Evolutionary conservation across 2,113 vertebrate genomes (phyloP).

Genomic region (Leptobrachium leishanense): DNA sequence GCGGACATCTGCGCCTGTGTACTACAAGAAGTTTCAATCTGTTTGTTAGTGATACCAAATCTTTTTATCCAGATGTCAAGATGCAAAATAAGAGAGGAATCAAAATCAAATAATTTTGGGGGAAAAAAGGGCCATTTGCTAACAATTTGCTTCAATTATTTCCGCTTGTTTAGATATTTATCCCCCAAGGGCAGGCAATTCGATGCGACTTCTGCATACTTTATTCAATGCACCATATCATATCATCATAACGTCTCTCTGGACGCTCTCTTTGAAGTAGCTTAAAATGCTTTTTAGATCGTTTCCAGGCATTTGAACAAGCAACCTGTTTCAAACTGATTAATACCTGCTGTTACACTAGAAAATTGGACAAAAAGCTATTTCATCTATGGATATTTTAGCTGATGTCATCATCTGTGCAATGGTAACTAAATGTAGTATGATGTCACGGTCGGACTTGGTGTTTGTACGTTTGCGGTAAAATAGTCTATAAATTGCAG

Average conservation of each 20-base stretch:
- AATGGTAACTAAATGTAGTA: constrained; percentile 14
- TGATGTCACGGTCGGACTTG: too few species aligned
- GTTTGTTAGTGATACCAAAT: too few species aligned
- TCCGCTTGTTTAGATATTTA: too few species aligned
- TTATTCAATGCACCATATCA: constrained; percentile 39
- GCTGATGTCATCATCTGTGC: constrained; percentile 11
- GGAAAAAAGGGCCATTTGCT: background rate
- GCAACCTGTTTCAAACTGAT: constrained; percentile 36
- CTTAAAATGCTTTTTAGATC: constrained; percentile 36
- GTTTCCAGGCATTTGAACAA: constrained; percentile 38
- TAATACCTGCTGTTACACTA: constrained; percentile 35
- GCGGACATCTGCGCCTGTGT: too few species aligned
- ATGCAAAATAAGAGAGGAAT: background rate
- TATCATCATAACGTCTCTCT: constrained; percentile 16
- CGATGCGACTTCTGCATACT: constrained; percentile 35
- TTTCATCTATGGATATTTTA: constrained; percentile 10
- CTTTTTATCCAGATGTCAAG: too few species aligned
- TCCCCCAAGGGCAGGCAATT: constrained; percentile 27
- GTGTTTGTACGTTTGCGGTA: too few species aligned
- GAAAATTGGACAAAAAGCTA: constrained; percentile 38
- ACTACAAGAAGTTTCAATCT: too few species aligned
- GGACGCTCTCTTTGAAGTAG: constrained; percentile 33
- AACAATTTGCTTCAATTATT: background rate
- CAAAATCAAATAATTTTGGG: background rate
- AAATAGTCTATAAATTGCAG: too few species aligned